Conservation (phyloP, 2,888 invertebrate genomes). For the Teinopalpus imperialis region DNA sequence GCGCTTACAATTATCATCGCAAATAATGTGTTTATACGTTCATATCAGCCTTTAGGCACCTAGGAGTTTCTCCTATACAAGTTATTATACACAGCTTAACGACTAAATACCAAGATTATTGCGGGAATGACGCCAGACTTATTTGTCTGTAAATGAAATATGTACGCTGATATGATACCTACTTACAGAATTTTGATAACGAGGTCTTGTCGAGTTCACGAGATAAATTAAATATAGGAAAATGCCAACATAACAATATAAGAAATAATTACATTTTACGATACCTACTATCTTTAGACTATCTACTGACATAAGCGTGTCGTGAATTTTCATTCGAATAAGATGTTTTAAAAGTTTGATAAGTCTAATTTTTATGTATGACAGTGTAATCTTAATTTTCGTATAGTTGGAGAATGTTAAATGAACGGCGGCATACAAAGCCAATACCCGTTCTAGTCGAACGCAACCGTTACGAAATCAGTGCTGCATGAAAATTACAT, state of each 20-base stretch:
- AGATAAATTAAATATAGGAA: constrained; percentile 73
- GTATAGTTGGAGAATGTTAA: constrained; percentile 49
- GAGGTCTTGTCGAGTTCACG: constrained; percentile 71
- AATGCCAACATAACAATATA: constrained; percentile 44
- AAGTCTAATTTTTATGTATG: neutral
- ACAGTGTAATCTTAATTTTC: constrained; percentile 5
- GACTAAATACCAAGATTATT: constrained; percentile 49
- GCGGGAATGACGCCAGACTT: constrained; percentile 48
- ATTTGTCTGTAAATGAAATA: constrained; percentile 52
- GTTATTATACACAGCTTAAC: constrained; percentile 50
- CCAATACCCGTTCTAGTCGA: constrained; percentile 78
- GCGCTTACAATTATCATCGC: constrained; percentile 78
- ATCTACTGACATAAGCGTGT: too few species aligned
- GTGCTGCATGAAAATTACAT: constrained; percentile 74
- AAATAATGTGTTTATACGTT: constrained; percentile 75
- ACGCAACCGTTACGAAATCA: constrained; percentile 80
- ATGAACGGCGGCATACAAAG: constrained; percentile 61
- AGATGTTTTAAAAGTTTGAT: constrained; percentile 18
- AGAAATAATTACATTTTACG: constrained; percentile 38
- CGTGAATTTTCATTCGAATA: neutral
- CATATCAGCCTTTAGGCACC: constrained; percentile 52
- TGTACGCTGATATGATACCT: constrained; percentile 37
- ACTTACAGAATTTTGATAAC: constrained; percentile 60
- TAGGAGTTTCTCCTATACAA: constrained; percentile 59
- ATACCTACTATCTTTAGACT: constrained; percentile 28